Percentiles rank a stretch among this genome's conserved stretches.
Evolutionary conservation across 2,888 invertebrate species (phyloP).

Genomic region (Barypeithes pellucidus): DNA sequence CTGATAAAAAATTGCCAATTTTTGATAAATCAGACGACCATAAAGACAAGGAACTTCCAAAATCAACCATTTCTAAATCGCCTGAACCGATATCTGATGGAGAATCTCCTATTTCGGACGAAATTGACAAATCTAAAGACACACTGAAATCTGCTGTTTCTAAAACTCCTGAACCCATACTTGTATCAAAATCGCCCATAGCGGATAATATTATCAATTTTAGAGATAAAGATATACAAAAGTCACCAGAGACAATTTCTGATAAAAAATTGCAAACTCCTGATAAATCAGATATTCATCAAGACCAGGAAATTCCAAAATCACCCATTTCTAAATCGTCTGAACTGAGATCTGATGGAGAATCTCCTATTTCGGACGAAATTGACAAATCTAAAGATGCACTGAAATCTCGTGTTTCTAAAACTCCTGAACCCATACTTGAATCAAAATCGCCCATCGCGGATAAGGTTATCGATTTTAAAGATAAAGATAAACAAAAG

Average conservation of each 20-base stretch:
- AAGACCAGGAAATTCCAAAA: not conserved
- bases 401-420: not conserved
- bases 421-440: not conserved
- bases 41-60: not conserved
- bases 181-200: not conserved
- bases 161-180: constrained; percentile 6
- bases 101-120: not conserved
- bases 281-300: not conserved
- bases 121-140: not conserved
- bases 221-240: not conserved
- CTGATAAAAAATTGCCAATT: no score
- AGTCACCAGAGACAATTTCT: no score
- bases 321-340: constrained; percentile 30
- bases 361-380: not conserved
- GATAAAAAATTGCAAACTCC: no score
- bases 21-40: no score
- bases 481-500: not conserved
- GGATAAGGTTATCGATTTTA: not conserved
- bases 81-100: not conserved
- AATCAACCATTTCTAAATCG: constrained; percentile 25
- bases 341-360: not conserved
- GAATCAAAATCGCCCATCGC: constrained; percentile 3
- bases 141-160: constrained; percentile 3
- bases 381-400: not conserved
- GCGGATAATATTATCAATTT: not conserved